Percentiles rank a stretch among this genome's conserved stretches.
Conservation (phyloP, 2,797 vertebrate genomes). For the Onychomys torridus region DNA sequence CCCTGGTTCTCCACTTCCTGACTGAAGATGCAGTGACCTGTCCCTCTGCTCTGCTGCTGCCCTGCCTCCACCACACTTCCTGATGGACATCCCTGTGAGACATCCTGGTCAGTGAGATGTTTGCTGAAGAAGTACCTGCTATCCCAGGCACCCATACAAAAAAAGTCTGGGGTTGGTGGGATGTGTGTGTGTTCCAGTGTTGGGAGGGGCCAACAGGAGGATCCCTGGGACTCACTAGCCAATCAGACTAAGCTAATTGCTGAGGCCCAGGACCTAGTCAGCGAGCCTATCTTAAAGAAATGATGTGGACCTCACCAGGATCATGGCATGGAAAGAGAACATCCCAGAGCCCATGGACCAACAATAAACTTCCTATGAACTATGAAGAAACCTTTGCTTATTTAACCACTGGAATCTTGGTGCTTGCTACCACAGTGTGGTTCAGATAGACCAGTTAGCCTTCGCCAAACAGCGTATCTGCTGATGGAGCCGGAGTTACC, state of each 20-base stretch:
- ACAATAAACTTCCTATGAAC: not conserved
- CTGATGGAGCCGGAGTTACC: not conserved
- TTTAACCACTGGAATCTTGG: slow-evolving; percentile 7
- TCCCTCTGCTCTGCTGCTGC: not conserved
- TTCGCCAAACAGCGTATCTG: not conserved
- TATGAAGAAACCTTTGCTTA: not conserved
- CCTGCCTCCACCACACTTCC: too few species aligned
- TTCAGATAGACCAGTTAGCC: not conserved
- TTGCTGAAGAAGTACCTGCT: not conserved
- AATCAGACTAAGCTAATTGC: not conserved
- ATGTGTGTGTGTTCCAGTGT: fast-evolving
- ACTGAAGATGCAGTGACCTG: not conserved
- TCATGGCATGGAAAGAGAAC: not conserved
- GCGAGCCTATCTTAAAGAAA: not conserved
- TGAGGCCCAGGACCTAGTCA: not conserved
- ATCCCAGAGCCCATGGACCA: not conserved
- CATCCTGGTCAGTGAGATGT: too few species aligned
- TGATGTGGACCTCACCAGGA: too few species aligned
- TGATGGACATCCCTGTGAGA: too few species aligned
- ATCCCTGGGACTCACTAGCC: not conserved
- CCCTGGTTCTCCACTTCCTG: not conserved
- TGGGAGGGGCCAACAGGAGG: not conserved
- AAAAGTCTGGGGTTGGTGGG: fast-evolving
- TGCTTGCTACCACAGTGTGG: not conserved
- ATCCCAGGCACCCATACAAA: not conserved